Percentiles rank a stretch among this genome's conserved stretches.
These are phyloP conservation scores for Alexandromys fortis DNA, from an alignment of 2,113 vertebrate species.

Conservation along the genomic window DNA sequence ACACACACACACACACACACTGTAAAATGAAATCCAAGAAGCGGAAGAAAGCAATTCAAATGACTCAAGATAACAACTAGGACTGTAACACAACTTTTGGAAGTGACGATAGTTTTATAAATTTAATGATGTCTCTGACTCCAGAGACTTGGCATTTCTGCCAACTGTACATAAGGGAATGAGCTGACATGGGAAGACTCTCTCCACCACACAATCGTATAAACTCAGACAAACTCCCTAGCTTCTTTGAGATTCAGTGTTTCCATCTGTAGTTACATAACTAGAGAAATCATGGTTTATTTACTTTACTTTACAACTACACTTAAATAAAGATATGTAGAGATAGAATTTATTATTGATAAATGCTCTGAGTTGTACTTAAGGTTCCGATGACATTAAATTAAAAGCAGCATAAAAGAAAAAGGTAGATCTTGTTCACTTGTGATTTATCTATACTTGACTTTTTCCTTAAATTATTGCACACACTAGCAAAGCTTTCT, in stretches of 20 bases:
- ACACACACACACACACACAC: not conserved
- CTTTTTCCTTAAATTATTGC: not conserved
- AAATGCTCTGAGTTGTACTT: conserved; percentile 5
- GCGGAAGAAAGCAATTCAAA: not conserved
- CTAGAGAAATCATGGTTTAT: not conserved
- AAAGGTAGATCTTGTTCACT: not conserved
- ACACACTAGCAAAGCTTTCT: not conserved
- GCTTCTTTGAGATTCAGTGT: not conserved
- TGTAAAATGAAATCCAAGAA: not conserved
- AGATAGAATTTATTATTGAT: not conserved
- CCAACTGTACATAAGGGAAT: not conserved
- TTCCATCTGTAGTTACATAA: not conserved
- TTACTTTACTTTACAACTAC: not conserved
- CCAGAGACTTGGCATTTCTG: not conserved
- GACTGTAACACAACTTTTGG: not conserved
- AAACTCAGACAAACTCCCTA: conserved; percentile 3
- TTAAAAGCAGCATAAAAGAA: not conserved
- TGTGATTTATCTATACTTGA: not conserved
- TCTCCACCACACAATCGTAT: not conserved
- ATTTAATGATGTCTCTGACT: not conserved
- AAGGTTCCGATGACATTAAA: not conserved
- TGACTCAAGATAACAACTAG: not conserved
- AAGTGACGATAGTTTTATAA: not conserved
- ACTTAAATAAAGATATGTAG: not conserved
- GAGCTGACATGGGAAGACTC: not conserved